A percentile compares a stretch with the other conserved stretches of the same genome.
phyloP scores from a whole-genome alignment of 2,797 vertebrate species.

The Leuciscus waleckii region DNA sequence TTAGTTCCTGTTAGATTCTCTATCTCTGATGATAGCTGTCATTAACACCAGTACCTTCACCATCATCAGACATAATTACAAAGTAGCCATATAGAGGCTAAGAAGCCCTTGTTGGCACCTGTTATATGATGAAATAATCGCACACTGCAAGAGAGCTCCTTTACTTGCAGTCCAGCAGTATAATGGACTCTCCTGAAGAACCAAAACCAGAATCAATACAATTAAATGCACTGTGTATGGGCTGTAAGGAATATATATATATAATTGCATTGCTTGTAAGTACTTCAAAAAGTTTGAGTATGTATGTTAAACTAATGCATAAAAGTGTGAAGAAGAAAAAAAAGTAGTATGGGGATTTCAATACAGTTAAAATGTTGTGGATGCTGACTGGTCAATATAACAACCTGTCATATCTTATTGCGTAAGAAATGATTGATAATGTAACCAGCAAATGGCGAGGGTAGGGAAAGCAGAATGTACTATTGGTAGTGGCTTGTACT shows the following conservation, averaged over 20 bases:
- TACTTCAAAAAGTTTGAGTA: not conserved
- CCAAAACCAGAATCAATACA: conserved; percentile 10
- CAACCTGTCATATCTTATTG: not conserved
- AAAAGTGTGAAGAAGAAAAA: not conserved
- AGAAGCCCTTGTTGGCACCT: conserved; percentile 21
- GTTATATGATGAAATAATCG: conserved; percentile 45
- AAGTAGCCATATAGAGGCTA: conserved; percentile 37
- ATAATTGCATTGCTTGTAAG: too few relatives aligned
- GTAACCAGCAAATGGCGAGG: not conserved
- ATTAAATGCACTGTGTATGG: conserved; percentile 23
- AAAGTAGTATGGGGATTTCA: not conserved
- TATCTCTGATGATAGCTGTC: conserved; percentile 20
- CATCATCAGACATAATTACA: conserved; percentile 52
- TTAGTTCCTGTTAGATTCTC: conserved; percentile 49
- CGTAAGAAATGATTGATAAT: not conserved
- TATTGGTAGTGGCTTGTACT: conserved; percentile 25
- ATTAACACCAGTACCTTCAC: conserved; percentile 32
- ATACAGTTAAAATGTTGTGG: not conserved
- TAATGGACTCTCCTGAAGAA: conserved; percentile 32
- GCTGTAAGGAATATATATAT: not conserved
- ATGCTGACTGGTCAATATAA: not conserved
- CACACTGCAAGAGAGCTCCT: conserved; percentile 17
- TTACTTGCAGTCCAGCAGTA: conserved; percentile 31
- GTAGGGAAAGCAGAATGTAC: not conserved
- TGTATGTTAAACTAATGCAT: not conserved